A percentile compares a stretch with the other conserved stretches of the same genome.
Conservation (phyloP, 1,140 invertebrate genomes). For the Triops longicaudatus region DNA sequence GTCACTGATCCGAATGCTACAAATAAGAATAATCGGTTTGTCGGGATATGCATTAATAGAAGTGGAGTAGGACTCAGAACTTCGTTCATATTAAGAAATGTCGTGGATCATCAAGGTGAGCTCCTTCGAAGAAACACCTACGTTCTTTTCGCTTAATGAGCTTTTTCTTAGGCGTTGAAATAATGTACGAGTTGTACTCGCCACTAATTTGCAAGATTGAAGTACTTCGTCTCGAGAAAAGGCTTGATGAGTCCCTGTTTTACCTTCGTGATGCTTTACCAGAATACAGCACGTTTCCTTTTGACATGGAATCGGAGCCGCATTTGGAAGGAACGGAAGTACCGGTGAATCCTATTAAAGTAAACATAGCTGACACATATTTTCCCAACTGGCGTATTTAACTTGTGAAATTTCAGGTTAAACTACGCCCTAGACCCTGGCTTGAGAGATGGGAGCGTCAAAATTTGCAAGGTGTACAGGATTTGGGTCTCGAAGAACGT, state of each 20-base stretch:
- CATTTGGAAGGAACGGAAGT: slow-evolving; percentile 65
- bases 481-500: slow-evolving; percentile 52
- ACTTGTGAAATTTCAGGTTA: slow-evolving; percentile 45
- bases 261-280: slow-evolving; percentile 89
- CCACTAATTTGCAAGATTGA: slow-evolving; percentile 84
- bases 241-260: slow-evolving; percentile 78
- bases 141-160: background rate
- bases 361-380: slow-evolving; percentile 37
- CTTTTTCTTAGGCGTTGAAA: slow-evolving; percentile 61
- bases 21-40: slow-evolving; percentile 77
- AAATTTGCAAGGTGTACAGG: slow-evolving; percentile 65
- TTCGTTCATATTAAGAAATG: slow-evolving; percentile 81
- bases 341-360: slow-evolving; percentile 79
- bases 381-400: background rate
- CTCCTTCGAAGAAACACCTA: slow-evolving; percentile 22
- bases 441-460: slow-evolving; percentile 70
- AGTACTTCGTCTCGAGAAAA: slow-evolving; percentile 81
- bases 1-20: slow-evolving; percentile 77
- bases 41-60: slow-evolving; percentile 92
- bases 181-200: slow-evolving; percentile 87
- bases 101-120: slow-evolving; percentile 77
- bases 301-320: slow-evolving; percentile 80
- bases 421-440: slow-evolving; percentile 80
- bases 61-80: slow-evolving; percentile 68
- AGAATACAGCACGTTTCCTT: slow-evolving; percentile 87